Evolutionary conservation across 2,113 vertebrate species (phyloP).

Genomic region (Mormyrus lacerda): DNA sequence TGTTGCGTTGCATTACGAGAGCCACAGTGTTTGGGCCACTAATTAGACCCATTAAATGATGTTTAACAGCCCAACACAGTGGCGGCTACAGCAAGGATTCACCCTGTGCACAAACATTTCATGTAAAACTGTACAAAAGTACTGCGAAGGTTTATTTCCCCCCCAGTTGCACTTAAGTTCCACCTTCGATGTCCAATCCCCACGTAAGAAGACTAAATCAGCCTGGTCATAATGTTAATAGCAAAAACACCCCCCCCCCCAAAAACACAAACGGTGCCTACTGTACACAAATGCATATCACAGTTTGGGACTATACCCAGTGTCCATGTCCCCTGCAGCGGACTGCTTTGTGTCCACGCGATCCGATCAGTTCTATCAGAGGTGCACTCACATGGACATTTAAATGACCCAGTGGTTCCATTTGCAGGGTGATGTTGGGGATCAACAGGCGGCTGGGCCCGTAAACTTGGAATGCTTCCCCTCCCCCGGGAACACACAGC

Average conservation of each 20-base stretch:
- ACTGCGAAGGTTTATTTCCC: neutral
- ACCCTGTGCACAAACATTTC: neutral
- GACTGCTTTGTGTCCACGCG: neutral
- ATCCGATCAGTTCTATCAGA: neutral
- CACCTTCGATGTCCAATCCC: neutral
- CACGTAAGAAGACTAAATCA: neutral
- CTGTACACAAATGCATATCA: neutral
- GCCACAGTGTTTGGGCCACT: neutral
- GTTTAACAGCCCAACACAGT: neutral
- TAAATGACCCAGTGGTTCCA: neutral
- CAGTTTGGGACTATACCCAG: neutral
- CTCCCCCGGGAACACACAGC: neutral
- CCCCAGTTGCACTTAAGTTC: neutral
- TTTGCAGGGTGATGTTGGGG: neutral
- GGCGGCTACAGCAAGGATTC: neutral
- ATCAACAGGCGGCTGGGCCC: neutral
- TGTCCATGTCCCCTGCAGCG: neutral
- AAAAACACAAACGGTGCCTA: neutral
- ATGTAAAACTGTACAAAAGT: neutral
- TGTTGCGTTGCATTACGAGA: neutral
- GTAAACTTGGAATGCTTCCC: neutral
- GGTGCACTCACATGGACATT: neutral
- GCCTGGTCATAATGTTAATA: neutral
- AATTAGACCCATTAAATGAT: neutral
- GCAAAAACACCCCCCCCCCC: neutral